A percentile compares a stretch with the other conserved stretches of the same genome.
phyloP scores from a whole-genome alignment of 2,797 vertebrate genomes.

The Taeniopygia guttata region DNA sequence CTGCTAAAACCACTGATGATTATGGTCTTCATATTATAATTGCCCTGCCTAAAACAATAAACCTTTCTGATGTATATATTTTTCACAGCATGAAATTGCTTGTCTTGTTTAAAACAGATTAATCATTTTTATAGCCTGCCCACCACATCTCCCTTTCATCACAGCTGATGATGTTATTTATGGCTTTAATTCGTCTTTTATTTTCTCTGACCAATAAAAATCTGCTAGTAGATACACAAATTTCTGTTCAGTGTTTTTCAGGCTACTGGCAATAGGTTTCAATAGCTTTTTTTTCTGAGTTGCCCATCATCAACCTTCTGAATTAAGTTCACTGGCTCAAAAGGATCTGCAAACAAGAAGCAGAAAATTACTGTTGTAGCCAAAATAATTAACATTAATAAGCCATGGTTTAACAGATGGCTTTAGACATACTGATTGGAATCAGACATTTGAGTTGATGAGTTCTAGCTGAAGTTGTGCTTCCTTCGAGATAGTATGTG shows the following conservation, averaged over 20 bases:
- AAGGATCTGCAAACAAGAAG: conserved; percentile 1
- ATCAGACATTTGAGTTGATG: conserved; percentile 42
- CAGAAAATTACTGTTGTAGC: conserved; percentile 4
- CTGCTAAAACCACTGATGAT: conserved; percentile 15
- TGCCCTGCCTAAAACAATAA: conserved; percentile 38
- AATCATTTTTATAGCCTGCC: conserved; percentile 15
- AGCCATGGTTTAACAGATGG: conserved; percentile 29
- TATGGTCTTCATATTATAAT: conserved; percentile 37
- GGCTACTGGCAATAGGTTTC: neutral
- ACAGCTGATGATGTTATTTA: conserved; percentile 35
- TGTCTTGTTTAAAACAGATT: conserved; percentile 43
- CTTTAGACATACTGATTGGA: conserved; percentile 28
- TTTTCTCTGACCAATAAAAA: conserved; percentile 41
- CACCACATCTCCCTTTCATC: neutral
- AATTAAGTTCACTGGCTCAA: neutral
- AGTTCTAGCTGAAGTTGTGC: conserved; percentile 11
- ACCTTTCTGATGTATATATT: conserved; percentile 31
- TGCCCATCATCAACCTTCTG: neutral
- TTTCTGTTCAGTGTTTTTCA: neutral
- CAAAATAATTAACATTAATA: conserved; percentile 52
- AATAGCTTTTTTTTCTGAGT: neutral
- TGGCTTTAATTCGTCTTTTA: conserved; percentile 24
- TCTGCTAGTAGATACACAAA: neutral
- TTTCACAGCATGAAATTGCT: conserved; percentile 41
- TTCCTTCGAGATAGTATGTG: conserved; percentile 10